These are phyloP conservation scores for Oasisia sp. DNA, from an alignment of 2,888 invertebrate species.

Conservation along the genomic window DNA sequence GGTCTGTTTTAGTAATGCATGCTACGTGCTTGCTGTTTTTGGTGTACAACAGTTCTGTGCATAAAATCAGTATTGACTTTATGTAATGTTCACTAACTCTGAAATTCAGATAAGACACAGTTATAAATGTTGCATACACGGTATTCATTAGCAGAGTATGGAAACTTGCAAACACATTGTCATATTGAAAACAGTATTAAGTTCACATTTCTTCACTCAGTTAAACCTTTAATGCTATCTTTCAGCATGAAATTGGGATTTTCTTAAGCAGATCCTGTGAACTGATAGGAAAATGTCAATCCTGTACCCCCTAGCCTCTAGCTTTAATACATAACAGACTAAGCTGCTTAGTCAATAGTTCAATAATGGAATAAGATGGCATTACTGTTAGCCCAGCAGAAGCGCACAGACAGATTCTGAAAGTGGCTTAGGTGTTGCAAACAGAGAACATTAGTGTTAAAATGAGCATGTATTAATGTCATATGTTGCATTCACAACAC, in stretches of 20 bases:
- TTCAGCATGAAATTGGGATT: background rate
- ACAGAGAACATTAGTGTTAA: background rate
- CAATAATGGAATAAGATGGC: background rate
- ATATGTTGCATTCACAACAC: background rate
- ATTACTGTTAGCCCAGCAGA: background rate
- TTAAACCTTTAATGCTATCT: background rate
- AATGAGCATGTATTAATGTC: background rate
- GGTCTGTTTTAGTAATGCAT: background rate
- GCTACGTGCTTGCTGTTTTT: background rate
- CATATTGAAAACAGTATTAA: background rate
- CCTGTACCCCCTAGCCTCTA: background rate
- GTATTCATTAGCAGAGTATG: background rate
- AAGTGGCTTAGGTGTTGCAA: background rate
- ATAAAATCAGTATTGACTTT: background rate
- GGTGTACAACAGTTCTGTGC: background rate
- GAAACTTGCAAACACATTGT: background rate
- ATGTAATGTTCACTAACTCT: background rate
- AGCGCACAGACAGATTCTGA: background rate
- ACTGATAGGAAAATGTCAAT: background rate
- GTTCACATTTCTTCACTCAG: background rate
- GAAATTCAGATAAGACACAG: background rate
- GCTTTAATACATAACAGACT: background rate
- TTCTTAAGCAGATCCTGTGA: background rate
- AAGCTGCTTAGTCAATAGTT: background rate
- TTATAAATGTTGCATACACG: background rate